Base-by-base conservation (phyloP, 2,113 vertebrate species). In the Anhinga rufa region DNA sequence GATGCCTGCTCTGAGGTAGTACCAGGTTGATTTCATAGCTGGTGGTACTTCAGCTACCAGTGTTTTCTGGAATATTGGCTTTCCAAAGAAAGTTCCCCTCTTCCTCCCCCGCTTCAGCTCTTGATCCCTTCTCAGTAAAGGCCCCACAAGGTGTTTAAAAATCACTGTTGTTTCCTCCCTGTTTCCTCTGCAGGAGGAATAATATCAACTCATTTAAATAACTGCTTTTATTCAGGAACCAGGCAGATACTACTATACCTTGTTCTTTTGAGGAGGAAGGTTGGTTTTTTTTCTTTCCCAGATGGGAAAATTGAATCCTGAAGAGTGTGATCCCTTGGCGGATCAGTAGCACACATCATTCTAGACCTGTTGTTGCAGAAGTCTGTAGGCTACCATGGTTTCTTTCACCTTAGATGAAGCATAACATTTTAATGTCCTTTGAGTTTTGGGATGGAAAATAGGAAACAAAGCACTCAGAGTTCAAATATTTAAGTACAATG, bases 301-400 rank as follows among this genome's bases (percentile, higher is more conserved):
- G 28, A 12, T 48, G 49, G 48, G 31, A 48, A 36, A 54, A 49
- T 40, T 32, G 21, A 62, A 64, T 10, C 51, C 19, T 64, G 52
- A 17, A 6, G 25, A 48, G 14, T 2, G 28, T 48, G 52, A 26
- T 52, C 31, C 25, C 28, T 69, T 28, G 31, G 15, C 34, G 48
- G 21, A 22, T n/a, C 16, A 13, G 7, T 18, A n/a, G 60, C 40
- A 36, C 38, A 14, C 17, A 8, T 31, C 0, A 0, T 19, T 5
- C 4, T 31, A 22, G 57, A 40, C 18, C 20, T 36, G 36, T 21
- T 62, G 42, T 42, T 46, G 48, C 48, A 29, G 66, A 72, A 58
- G 24, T 31, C 20, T 40, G 20, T 38, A 58, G 12, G 6, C 14
- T 14, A 22, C 7, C 2, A 3, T 58, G 24, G 36, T 46, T 71